Evolutionary conservation across 2,113 vertebrate species (phyloP).

Genomic region (Channa maculata): DNA sequence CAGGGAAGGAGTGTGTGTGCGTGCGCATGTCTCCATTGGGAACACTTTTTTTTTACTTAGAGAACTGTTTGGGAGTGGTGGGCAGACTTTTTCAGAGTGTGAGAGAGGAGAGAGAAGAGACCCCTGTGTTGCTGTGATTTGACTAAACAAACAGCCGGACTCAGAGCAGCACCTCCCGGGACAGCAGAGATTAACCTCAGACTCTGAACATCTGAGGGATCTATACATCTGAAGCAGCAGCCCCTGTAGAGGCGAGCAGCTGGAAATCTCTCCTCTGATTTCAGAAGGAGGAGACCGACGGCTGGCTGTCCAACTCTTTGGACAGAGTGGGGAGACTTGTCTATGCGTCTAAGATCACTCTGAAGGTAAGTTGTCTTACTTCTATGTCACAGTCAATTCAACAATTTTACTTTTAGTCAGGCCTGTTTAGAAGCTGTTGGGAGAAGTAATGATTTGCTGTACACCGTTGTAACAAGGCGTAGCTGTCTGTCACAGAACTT

Average conservation of each 20-base stretch:
- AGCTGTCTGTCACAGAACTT: slow-evolving; percentile 22
- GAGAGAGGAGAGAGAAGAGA: slow-evolving; percentile 57
- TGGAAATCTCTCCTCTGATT: slow-evolving; percentile 69
- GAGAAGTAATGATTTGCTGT: slow-evolving; percentile 19
- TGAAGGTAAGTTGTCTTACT: slow-evolving; percentile 74
- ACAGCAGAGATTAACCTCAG: slow-evolving; percentile 78
- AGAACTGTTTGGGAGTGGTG: slow-evolving; percentile 70
- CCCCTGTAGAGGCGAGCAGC: slow-evolving; percentile 61
- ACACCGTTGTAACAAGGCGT: slow-evolving; percentile 24
- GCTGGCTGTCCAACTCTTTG: slow-evolving; percentile 28
- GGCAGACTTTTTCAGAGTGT: slow-evolving; percentile 60
- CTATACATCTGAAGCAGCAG: slow-evolving; percentile 63
- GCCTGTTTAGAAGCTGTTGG: slow-evolving; percentile 43
- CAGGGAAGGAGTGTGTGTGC: slow-evolving; percentile 52
- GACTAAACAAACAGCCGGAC: slow-evolving; percentile 79
- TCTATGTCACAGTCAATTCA: slow-evolving; percentile 21
- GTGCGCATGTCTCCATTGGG: slow-evolving; percentile 38
- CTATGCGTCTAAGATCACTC: slow-evolving; percentile 36
- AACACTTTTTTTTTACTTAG: slow-evolving; percentile 48
- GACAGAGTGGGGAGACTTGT: slow-evolving; percentile 39
- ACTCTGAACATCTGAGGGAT: slow-evolving; percentile 77
- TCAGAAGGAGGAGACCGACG: slow-evolving; percentile 42
- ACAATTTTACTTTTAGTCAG: slow-evolving; percentile 27
- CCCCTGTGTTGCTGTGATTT: slow-evolving; percentile 73
- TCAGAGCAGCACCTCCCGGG: slow-evolving; percentile 66